Percentiles rank a stretch among this genome's conserved stretches.
These are phyloP conservation scores for Heterodera carotae DNA, from an alignment of 1,140 invertebrate genomes.

Conservation along the genomic window DNA sequence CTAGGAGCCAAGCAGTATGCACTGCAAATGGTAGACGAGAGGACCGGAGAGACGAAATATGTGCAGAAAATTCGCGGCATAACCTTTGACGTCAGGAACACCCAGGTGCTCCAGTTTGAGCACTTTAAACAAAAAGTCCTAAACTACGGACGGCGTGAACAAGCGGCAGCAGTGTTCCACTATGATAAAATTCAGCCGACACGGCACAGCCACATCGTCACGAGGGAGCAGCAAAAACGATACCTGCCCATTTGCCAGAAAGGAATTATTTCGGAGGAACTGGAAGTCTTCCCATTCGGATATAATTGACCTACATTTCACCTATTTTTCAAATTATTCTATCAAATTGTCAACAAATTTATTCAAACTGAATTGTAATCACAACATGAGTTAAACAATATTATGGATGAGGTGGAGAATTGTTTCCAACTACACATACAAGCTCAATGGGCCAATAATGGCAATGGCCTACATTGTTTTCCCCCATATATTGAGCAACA, in stretches of 20 bases:
- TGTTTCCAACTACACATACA: background rate
- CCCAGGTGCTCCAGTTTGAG: background rate
- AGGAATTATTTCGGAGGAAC: background rate
- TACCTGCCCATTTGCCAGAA: background rate
- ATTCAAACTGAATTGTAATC: too few species aligned
- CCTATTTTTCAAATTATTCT: too few species aligned
- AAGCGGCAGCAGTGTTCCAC: background rate
- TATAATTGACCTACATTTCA: background rate
- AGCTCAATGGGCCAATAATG: too few species aligned
- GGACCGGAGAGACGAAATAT: too few species aligned
- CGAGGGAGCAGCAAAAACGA: background rate
- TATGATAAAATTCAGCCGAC: background rate
- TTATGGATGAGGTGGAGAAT: too few species aligned
- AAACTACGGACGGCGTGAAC: background rate
- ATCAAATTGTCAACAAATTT: too few species aligned
- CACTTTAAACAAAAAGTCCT: conserved; percentile 5
- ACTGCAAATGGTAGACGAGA: too few species aligned
- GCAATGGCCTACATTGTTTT: too few species aligned
- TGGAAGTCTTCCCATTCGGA: background rate
- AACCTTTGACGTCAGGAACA: background rate
- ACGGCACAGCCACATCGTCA: background rate
- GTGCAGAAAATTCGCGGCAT: too few species aligned
- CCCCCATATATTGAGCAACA: too few species aligned
- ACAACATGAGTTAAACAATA: too few species aligned
- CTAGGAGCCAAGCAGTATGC: too few species aligned